These are phyloP conservation scores for Ibidorhyncha struthersii DNA, from an alignment of 2,113 vertebrate species.

Conservation along the genomic window DNA sequence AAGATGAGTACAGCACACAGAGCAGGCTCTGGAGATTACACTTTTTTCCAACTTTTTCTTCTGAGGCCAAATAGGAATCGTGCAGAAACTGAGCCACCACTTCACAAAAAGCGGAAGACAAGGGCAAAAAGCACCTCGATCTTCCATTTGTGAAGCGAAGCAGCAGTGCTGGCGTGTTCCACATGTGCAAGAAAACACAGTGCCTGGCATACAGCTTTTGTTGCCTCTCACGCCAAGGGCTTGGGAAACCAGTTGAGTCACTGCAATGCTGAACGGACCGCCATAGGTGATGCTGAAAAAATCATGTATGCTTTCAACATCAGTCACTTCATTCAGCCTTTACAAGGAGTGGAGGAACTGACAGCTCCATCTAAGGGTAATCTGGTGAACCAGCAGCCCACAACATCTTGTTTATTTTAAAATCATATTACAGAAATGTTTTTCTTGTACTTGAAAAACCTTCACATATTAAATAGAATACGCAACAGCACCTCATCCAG, in stretches of 20 bases:
- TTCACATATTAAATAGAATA: not conserved
- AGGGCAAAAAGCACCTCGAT: not conserved
- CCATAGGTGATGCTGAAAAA: not conserved
- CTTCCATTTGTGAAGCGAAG: not conserved
- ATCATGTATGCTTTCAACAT: not conserved
- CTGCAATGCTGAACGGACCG: not conserved
- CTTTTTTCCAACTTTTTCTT: not conserved
- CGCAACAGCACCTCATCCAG: not conserved
- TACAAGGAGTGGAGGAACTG: not conserved
- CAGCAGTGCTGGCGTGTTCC: not conserved
- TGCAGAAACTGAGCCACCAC: not conserved
- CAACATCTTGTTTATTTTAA: not conserved
- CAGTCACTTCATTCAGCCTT: not conserved
- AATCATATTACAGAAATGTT: not conserved
- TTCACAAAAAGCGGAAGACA: not conserved
- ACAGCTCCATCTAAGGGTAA: conserved; percentile 53
- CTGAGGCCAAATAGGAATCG: not conserved
- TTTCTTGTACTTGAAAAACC: not conserved
- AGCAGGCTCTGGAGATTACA: not conserved
- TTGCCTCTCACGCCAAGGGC: rapidly evolving
- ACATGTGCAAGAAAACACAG: not conserved
- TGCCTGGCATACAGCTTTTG: not conserved
- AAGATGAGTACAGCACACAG: not conserved
- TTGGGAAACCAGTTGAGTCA: not conserved
- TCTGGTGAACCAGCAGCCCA: not conserved